Evolutionary conservation across 2,888 invertebrate genomes (phyloP).

Genomic region (Agriotes lineatus): DNA sequence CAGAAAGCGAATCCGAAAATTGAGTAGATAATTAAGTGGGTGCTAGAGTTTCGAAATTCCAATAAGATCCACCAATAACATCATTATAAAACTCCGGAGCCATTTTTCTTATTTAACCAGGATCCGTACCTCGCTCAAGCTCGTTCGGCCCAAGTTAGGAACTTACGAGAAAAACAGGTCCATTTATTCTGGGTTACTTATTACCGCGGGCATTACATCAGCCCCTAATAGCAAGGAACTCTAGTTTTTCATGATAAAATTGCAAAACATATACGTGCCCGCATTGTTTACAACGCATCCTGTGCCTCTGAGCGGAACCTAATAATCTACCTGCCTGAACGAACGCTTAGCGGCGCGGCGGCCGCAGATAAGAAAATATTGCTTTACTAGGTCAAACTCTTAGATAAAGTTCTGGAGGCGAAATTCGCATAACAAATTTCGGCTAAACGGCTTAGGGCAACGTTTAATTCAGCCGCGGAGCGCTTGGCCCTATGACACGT

Average conservation of each 20-base stretch:
- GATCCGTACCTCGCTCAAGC: slow-evolving; percentile 40
- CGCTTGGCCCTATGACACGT: too few species aligned
- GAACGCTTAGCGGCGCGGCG: neutral
- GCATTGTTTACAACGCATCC: slow-evolving; percentile 34
- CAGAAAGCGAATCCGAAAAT: slow-evolving; percentile 22
- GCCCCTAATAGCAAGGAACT: slow-evolving; percentile 49
- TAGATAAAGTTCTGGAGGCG: neutral
- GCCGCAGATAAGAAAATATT: neutral
- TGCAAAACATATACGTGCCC: slow-evolving; percentile 43
- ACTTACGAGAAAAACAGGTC: slow-evolving; percentile 51
- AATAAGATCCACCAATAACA: slow-evolving; percentile 35
- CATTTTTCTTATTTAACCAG: slow-evolving; percentile 38
- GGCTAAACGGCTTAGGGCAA: neutral
- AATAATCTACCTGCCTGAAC: slow-evolving; percentile 4
- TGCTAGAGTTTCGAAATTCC: slow-evolving; percentile 26
- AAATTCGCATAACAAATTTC: neutral
- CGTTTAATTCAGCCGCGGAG: too few species aligned
- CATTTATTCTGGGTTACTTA: slow-evolving; percentile 52
- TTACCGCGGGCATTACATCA: slow-evolving; percentile 50
- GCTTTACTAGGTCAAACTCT: neutral
- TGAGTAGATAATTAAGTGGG: slow-evolving; percentile 20
- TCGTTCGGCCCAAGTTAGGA: slow-evolving; percentile 40
- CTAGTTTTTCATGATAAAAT: slow-evolving; percentile 50
- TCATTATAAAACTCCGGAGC: slow-evolving; percentile 30
- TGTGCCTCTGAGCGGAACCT: slow-evolving; percentile 12